phyloP scores from a whole-genome alignment of 2,797 vertebrate genomes.

The Muraenolepis orangiensis region DNA sequence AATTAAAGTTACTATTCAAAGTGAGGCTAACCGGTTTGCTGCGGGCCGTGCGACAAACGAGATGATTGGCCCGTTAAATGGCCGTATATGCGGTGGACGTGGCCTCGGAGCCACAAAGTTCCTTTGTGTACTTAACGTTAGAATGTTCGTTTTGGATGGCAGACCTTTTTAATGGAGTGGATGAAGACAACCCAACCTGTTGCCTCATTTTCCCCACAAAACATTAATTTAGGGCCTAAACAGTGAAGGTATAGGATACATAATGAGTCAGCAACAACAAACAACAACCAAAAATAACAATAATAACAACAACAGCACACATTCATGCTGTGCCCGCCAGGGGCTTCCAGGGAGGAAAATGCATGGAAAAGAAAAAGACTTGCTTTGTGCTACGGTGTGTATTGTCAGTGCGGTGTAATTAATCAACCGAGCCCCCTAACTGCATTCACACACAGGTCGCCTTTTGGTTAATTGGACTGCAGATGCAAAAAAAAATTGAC shows the following conservation, averaged over 20 bases:
- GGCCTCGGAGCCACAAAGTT: slow-evolving; percentile 13
- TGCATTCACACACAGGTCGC: slow-evolving; percentile 58
- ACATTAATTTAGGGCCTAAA: neutral
- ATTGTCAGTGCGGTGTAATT: slow-evolving; percentile 62
- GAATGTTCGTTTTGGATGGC: neutral
- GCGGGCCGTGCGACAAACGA: slow-evolving; percentile 26
- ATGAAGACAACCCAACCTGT: neutral
- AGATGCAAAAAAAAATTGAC: slow-evolving; percentile 61
- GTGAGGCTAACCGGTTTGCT: slow-evolving; percentile 37
- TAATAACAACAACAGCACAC: slow-evolving; percentile 26
- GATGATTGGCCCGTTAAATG: slow-evolving; percentile 46
- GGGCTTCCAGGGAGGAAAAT: slow-evolving; percentile 15
- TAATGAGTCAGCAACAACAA: slow-evolving; percentile 41
- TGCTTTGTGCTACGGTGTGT: slow-evolving; percentile 36
- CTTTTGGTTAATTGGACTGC: slow-evolving; percentile 72
- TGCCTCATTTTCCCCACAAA: neutral
- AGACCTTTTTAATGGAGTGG: neutral
- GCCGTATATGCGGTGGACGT: slow-evolving; percentile 22
- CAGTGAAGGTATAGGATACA: neutral
- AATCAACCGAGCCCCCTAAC: slow-evolving; percentile 64
- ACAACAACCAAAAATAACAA: slow-evolving; percentile 26
- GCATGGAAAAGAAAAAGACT: slow-evolving; percentile 39
- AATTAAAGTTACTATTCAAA: slow-evolving; percentile 65
- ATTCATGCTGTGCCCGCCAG: slow-evolving; percentile 9
- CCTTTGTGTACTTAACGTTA: neutral